Conservation (phyloP, 2,888 invertebrate genomes). For the Drosophila antonietae region DNA sequence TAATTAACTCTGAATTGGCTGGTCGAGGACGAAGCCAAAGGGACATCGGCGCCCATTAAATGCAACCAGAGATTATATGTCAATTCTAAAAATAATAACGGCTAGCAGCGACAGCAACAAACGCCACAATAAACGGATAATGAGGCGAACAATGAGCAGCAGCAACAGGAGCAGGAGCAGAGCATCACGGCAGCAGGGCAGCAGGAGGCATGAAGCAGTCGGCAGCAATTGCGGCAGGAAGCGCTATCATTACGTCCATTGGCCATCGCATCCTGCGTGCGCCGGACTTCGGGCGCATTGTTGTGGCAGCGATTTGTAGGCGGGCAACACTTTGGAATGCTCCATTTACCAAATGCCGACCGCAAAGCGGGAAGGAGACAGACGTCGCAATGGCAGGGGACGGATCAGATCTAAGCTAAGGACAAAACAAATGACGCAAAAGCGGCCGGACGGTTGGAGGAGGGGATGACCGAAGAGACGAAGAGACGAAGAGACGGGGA, state of each 20-base stretch:
- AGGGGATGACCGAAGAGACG: background rate
- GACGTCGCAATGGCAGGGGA: background rate
- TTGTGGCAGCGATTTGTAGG: constrained; percentile 22
- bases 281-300: constrained; percentile 13
- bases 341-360: constrained; percentile 32
- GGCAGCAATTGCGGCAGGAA: constrained; percentile 33
- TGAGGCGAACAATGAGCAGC: constrained; percentile 34
- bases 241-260: constrained; percentile 41
- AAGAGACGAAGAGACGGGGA: background rate
- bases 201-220: background rate
- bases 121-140: constrained; percentile 38
- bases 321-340: constrained; percentile 34
- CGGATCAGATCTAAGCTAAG: constrained; percentile 14
- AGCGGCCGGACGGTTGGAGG: background rate
- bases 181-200: too few relatives aligned
- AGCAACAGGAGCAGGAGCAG: background rate
- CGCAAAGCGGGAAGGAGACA: constrained; percentile 1
- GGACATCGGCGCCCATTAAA: constrained; percentile 30
- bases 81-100: constrained; percentile 43
- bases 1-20: constrained; percentile 45
- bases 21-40: background rate
- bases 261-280: constrained; percentile 38
- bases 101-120: constrained; percentile 12
- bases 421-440: constrained; percentile 18
- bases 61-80: constrained; percentile 44